These are phyloP conservation scores for Ascaphus truei DNA, from an alignment of 2,113 vertebrate genomes.

Conservation along the genomic window DNA sequence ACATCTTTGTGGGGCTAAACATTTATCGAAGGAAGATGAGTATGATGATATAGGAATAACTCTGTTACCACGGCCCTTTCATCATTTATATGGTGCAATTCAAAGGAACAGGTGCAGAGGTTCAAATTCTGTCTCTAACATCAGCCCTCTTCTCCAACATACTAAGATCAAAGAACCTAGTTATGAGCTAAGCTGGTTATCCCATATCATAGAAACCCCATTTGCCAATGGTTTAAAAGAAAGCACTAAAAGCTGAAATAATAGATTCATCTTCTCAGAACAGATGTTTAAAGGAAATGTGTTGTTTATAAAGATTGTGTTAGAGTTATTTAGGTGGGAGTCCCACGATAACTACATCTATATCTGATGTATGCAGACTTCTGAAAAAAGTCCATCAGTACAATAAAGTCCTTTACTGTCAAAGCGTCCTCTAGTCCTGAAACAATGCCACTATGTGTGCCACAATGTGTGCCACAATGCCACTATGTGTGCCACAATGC, in stretches of 20 bases:
- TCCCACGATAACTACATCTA: too few species aligned
- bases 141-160: neutral
- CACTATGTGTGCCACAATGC: too few species aligned
- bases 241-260: neutral
- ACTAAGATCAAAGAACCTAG: constrained; percentile 27
- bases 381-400: too few species aligned
- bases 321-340: too few species aligned
- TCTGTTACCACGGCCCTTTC: constrained; percentile 18
- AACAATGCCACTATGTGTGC: too few species aligned
- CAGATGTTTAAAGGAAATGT: constrained; percentile 5
- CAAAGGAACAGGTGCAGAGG: constrained; percentile 31
- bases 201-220: neutral
- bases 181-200: constrained; percentile 19
- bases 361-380: too few species aligned
- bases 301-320: too few species aligned
- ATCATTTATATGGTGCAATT: constrained; percentile 26
- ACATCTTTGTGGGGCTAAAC: too few species aligned
- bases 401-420: too few species aligned
- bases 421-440: too few species aligned
- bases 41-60: neutral
- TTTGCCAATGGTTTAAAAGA: constrained; percentile 20
- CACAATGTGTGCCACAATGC: too few species aligned
- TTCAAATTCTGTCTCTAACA: constrained; percentile 25
- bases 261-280: constrained; percentile 2
- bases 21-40: constrained; percentile 15